These are phyloP conservation scores for Ophraella communa DNA, from an alignment of 2,888 invertebrate genomes.

Conservation along the genomic window DNA sequence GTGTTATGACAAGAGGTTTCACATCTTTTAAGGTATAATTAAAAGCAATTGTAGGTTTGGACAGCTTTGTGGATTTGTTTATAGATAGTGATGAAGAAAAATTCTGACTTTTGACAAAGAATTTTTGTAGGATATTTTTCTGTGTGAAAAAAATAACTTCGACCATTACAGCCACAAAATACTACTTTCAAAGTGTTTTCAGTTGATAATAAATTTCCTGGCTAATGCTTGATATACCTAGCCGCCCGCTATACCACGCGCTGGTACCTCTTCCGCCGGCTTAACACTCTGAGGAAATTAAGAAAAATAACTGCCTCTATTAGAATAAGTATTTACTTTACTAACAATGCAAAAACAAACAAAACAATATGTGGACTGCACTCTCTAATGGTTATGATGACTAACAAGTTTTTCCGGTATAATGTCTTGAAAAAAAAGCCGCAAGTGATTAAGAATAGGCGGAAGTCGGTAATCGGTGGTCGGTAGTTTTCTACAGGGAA, in stretches of 20 bases:
- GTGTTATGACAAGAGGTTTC: no score
- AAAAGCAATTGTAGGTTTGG: conserved; percentile 4
- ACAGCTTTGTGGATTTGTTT: conserved; percentile 1
- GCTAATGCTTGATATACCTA: conserved; percentile 4
- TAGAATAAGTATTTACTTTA: no score
- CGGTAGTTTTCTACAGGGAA: conserved; percentile 26
- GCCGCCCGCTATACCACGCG: neutral
- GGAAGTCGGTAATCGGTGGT: neutral
- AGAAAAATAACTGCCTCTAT: neutral
- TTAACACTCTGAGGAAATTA: neutral
- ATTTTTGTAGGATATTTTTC: neutral
- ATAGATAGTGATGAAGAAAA: neutral
- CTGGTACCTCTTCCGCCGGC: neutral
- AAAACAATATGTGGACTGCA: no score
- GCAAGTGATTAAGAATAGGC: neutral
- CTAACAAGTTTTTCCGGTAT: neutral
- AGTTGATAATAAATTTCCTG: conserved; percentile 2
- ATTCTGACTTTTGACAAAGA: conserved; percentile 3
- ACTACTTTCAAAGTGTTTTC: neutral
- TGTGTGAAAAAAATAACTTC: neutral
- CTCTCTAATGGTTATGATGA: no score
- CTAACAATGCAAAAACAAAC: no score
- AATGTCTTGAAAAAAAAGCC: neutral
- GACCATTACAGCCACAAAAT: neutral
- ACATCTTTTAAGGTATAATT: conserved; percentile 5